phyloP scores from a whole-genome alignment of 2,888 invertebrate genomes.

The Idaea straminata region DNA sequence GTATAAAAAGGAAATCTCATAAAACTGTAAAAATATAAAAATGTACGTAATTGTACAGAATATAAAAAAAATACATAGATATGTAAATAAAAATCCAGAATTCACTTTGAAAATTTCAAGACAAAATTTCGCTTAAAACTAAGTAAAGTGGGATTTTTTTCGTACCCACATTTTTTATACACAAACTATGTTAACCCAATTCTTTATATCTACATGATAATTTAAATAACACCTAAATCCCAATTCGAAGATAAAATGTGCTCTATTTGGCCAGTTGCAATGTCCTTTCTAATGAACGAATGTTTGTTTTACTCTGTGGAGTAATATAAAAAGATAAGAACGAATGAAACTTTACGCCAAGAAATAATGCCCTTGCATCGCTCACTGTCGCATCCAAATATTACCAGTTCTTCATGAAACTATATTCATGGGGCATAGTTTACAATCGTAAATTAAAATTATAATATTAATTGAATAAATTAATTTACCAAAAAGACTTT shows the following conservation, averaged over 20 bases:
- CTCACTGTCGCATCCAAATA: too few species aligned
- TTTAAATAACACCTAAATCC: not conserved
- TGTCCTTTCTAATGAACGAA: not conserved
- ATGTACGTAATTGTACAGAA: not conserved
- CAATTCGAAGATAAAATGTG: not conserved
- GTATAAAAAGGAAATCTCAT: not conserved
- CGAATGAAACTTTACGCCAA: not conserved
- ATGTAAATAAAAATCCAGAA: not conserved
- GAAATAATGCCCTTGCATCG: not conserved
- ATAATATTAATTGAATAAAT: not conserved
- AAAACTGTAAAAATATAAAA: not conserved
- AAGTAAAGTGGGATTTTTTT: not conserved
- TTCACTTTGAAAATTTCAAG: not conserved
- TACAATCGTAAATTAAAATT: not conserved
- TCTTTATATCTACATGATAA: constrained; percentile 3
- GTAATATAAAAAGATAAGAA: not conserved
- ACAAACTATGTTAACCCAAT: constrained; percentile 2
- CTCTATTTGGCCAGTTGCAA: not conserved
- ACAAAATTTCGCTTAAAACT: not conserved
- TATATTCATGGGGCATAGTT: not conserved
- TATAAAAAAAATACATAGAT: not conserved
- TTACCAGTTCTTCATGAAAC: too few species aligned
- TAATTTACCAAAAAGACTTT: not conserved
- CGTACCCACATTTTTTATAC: constrained; percentile 1
- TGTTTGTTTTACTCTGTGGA: not conserved